Evolutionary conservation across 2,888 invertebrate species (phyloP), one percentile per base, ranked within the genome.

Genomic region (Caenorhabditis sinica): DNA sequence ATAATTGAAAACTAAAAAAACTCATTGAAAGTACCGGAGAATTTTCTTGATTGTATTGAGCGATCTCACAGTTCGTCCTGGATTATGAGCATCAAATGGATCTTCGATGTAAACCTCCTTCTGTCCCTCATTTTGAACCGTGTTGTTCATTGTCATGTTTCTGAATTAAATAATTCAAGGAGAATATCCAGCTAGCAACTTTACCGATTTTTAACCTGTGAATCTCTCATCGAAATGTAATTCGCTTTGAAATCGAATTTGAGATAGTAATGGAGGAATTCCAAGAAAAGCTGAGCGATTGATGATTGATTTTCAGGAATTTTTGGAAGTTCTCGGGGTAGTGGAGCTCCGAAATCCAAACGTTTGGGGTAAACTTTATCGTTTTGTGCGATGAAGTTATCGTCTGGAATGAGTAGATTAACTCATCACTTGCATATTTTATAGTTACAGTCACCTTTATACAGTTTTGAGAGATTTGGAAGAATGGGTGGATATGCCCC

Each of bases 231-330:
- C 23, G 89, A 88, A 69, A 92, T 89, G 28, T 85, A 91, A 23
- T 72, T 28, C 5, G 51, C 40, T 0, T 80, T 49, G 74, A 89
- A 92, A 65, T 90, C 86, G 75, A 92, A 93, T 5, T 82, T 53
- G n/a, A 81, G n/a, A 61, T 89, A 92, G 76, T 93, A 92, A 23
- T 88, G 81, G 80, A 92, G 89, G 68, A 92, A 92, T 72, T 88
- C 88, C 51, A 90, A 51, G 60, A 92, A 88, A 9, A 92, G 73
- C 13, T 86, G 88, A 1, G 89, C 89, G 9, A 91, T 43, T 11
- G 69, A 68, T n/a, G 71, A 65, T 20, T 58, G 53, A 69, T 91
- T 91, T 30, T n/a, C 60, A 17, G 25, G 25, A n/a, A 85, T 82
- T 36, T 80, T 87, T 82, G 82, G 82, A 3, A 82, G 43, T 2